A percentile compares a stretch with the other conserved stretches of the same genome.
These are phyloP conservation scores for Tricholaema leucomelas DNA, from an alignment of 2,113 vertebrate genomes.

Conservation along the genomic window DNA sequence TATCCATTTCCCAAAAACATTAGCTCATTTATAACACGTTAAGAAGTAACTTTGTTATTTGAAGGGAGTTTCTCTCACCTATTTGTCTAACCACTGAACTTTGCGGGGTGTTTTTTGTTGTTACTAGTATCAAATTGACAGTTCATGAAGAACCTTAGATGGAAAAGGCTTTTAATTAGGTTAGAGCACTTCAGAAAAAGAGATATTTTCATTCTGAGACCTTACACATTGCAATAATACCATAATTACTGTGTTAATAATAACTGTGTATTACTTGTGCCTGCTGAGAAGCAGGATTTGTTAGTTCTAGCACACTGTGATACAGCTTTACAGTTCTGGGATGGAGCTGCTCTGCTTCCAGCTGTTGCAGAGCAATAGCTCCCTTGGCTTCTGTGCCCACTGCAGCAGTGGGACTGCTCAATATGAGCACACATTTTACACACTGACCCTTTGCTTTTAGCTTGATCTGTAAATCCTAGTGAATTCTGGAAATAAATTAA, in stretches of 20 bases:
- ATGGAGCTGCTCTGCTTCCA: neutral
- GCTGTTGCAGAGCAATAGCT: neutral
- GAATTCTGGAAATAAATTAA: neutral
- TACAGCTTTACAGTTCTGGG: neutral
- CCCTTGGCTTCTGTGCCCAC: neutral
- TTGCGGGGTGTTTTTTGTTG: neutral
- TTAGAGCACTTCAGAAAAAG: neutral
- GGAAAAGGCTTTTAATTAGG: neutral
- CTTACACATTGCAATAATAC: neutral
- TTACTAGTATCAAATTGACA: neutral
- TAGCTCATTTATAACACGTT: neutral
- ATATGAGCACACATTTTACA: neutral
- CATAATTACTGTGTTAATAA: neutral
- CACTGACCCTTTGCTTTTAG: rapidly evolving
- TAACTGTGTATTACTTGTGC: neutral
- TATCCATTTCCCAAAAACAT: neutral
- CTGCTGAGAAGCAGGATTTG: neutral
- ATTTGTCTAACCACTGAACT: neutral
- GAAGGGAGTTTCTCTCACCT: neutral
- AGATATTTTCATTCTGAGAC: neutral
- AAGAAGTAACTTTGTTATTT: neutral
- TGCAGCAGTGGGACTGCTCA: neutral
- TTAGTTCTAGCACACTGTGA: neutral
- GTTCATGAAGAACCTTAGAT: neutral
- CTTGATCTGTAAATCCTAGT: neutral